These are phyloP conservation scores for Cephalotes varians DNA, from an alignment of 2,888 invertebrate species.

Conservation along the genomic window DNA sequence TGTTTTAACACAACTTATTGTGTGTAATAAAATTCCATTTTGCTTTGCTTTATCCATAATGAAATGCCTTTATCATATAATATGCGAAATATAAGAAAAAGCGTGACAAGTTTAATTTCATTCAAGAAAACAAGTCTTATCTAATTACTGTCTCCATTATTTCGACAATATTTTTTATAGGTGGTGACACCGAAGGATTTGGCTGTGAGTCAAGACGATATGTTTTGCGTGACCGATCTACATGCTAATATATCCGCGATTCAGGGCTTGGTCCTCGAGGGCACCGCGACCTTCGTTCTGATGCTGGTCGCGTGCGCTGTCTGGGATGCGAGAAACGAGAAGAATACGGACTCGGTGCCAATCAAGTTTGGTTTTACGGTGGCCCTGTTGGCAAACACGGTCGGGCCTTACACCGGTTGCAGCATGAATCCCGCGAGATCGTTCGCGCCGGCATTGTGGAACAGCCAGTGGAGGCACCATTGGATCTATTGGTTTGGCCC, in stretches of 20 bases:
- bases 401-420: slow-evolving; percentile 88
- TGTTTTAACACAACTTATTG: background rate
- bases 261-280: slow-evolving; percentile 84
- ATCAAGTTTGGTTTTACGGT: slow-evolving; percentile 85
- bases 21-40: background rate
- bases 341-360: slow-evolving; percentile 83
- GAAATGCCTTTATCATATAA: background rate
- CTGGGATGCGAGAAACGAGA: slow-evolving; percentile 84
- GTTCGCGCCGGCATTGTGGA: slow-evolving; percentile 84
- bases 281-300: slow-evolving; percentile 83
- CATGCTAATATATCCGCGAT: slow-evolving; percentile 74
- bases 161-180: slow-evolving; percentile 65
- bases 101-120: background rate
- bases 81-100: background rate
- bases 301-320: slow-evolving; percentile 84
- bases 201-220: slow-evolving; percentile 24
- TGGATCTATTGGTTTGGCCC: slow-evolving; percentile 85
- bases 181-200: slow-evolving; percentile 77
- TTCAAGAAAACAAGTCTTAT: background rate
- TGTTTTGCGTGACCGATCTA: slow-evolving; percentile 83
- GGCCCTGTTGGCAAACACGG: slow-evolving; percentile 81
- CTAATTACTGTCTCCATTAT: background rate
- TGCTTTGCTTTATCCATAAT: background rate
- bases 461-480: slow-evolving; percentile 81
- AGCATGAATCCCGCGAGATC: slow-evolving; percentile 90